These are phyloP conservation scores for Aplysia californica DNA, from an alignment of 1,140 invertebrate species.

Conservation along the genomic window DNA sequence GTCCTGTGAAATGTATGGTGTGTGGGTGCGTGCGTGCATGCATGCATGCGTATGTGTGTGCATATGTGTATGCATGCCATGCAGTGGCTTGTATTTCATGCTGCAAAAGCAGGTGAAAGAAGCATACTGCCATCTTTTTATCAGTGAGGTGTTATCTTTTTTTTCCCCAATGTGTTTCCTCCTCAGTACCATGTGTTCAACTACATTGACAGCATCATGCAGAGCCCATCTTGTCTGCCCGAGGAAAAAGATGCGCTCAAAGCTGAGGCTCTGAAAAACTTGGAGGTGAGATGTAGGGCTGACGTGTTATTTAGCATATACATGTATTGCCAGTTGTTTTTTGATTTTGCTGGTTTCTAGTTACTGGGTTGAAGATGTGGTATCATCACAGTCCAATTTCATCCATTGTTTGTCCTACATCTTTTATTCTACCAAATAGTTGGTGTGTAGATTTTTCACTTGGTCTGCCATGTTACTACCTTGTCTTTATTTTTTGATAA, in stretches of 20 bases:
- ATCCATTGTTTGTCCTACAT: not conserved
- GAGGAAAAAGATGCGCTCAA: conserved; percentile 57
- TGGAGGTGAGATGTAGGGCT: conserved; percentile 54
- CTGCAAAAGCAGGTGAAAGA: too few species aligned
- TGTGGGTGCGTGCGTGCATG: too few species aligned
- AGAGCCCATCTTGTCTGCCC: conserved; percentile 49
- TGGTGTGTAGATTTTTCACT: not conserved
- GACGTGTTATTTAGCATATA: too few species aligned
- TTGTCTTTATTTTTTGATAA: too few species aligned
- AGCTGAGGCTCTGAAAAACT: conserved; percentile 53
- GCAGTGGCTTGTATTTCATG: too few species aligned
- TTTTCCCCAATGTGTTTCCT: too few species aligned
- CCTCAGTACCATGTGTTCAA: conserved; percentile 66
- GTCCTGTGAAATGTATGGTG: too few species aligned
- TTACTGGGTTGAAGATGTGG: not conserved
- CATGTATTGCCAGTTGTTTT: not conserved
- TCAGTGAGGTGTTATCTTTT: too few species aligned
- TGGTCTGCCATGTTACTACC: too few species aligned
- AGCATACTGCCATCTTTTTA: too few species aligned
- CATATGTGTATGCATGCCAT: too few species aligned
- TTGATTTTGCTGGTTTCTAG: not conserved
- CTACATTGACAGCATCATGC: conserved; percentile 64
- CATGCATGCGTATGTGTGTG: too few species aligned
- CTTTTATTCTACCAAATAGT: not conserved
- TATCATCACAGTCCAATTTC: not conserved